Evolutionary conservation across 2,113 vertebrate genomes (phyloP), one percentile per base, ranked within the genome.

Genomic region (Jacana jacana): DNA sequence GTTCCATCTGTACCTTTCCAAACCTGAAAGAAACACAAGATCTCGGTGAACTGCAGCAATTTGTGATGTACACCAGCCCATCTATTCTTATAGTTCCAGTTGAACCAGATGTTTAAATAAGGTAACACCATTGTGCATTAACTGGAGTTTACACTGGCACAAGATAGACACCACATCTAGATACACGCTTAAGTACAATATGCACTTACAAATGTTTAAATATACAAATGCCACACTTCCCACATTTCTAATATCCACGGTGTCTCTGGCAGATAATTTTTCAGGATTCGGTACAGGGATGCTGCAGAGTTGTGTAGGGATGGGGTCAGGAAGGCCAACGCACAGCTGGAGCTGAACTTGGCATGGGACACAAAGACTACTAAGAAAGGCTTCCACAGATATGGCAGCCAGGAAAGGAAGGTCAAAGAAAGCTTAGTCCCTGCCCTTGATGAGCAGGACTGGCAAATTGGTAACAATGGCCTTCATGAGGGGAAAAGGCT

Each of bases 1-100:
- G 78, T 84, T 93, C 87, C 55, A 39, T 51, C 49, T 81, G 90
- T 83, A 73, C 77, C 33, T 84, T 93, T 84, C 72, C 57, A 52
- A 16, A 72, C 42, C 46, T 66, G 46, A n/a, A 86, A 91, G 85
- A 70, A 89, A 22, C 48, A 8, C 42, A 35, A 88, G 82, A 88
- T 75, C 81, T 82, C 2, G 0, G 61, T 71, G 66, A 81, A 91
- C 78, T 54, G 55, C 2, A 66, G 51, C 37, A 44, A 61, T 49
- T 1, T 63, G 52, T 63, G 82, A 71, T 75, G 81, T 81, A 68
- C 61, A 85, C 78, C 57, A 71, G 51, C 54, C 37, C 37, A 40
- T 64, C 66, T 75, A 17, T 70, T 94, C 77, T 83, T 69, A 28
- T 0, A 37, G 69, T 64, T 87, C 68, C 48, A 77, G 35, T 71